Evolutionary conservation across 1,140 invertebrate genomes (phyloP).

Genomic region (Leucophenga varia): DNA sequence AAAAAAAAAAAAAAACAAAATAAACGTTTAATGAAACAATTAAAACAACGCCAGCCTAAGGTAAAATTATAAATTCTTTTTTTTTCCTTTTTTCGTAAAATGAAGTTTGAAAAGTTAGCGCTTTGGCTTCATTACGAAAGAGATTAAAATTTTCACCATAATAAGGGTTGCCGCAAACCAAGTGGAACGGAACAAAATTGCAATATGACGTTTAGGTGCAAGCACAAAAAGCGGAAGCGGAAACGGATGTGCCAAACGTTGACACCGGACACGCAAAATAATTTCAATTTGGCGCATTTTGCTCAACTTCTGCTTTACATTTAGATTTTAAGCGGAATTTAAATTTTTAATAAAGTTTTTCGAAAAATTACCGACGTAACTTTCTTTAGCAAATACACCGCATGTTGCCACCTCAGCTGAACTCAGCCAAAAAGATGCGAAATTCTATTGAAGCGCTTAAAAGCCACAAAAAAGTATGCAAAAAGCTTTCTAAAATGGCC

Average conservation of each 20-base stretch:
- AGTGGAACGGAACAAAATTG: no score
- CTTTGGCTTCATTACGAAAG: conserved; percentile 32
- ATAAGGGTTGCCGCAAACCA: conserved; percentile 31
- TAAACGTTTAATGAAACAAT: no score
- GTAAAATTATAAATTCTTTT: no score
- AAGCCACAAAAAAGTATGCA: no score
- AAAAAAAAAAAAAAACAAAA: no score
- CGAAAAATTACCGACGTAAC: conserved; percentile 13
- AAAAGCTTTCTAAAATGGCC: conserved; percentile 34
- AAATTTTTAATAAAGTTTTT: conserved; percentile 50
- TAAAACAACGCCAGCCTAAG: no score
- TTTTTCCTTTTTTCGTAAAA: no score
- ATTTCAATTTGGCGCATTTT: conserved; percentile 51
- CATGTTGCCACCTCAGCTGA: background rate
- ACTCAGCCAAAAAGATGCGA: conserved; percentile 29
- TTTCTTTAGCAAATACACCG: conserved; percentile 5
- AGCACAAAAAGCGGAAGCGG: no score
- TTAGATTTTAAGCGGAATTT: conserved; percentile 41
- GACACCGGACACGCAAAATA: conserved; percentile 51
- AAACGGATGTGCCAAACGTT: conserved; percentile 36
- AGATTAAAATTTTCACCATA: conserved; percentile 25
- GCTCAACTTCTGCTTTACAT: conserved; percentile 19
- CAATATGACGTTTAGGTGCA: no score
- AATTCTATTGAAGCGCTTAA: conserved; percentile 19
- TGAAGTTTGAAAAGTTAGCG: no score